Evolutionary conservation across 1,140 invertebrate genomes (phyloP).

Genomic region (Caerostris extrusa): DNA sequence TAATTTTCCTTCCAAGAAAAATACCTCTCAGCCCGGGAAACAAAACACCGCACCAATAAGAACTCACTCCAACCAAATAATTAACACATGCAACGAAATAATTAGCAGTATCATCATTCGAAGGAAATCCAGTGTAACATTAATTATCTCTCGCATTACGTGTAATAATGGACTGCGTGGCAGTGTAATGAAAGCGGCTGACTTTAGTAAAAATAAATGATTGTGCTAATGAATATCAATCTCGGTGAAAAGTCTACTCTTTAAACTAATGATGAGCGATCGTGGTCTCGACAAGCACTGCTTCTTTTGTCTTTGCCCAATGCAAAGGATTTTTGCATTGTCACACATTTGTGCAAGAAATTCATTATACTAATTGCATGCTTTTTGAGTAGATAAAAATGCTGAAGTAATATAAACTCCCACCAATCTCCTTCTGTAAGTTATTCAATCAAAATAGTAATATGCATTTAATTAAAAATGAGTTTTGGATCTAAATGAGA

Average conservation of each 20-base stretch:
- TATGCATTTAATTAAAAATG: no score
- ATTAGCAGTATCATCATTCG: not conserved
- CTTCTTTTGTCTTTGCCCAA: not conserved
- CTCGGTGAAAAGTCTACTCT: not conserved
- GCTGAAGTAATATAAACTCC: no score
- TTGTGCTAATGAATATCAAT: not conserved
- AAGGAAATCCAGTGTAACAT: not conserved
- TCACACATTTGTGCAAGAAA: not conserved
- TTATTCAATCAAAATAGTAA: no score
- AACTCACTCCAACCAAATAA: conserved; percentile 2
- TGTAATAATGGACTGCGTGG: not conserved
- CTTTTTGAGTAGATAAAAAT: not conserved
- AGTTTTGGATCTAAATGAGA: no score
- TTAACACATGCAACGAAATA: not conserved
- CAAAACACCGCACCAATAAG: not conserved
- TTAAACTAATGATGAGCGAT: conserved; percentile 2
- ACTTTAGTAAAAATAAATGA: conserved; percentile 5
- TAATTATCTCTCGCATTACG: not conserved
- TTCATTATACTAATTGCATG: not conserved
- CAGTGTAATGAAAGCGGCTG: not conserved
- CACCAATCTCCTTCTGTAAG: no score
- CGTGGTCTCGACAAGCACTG: not conserved
- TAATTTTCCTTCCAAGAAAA: not conserved
- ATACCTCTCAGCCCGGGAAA: not conserved
- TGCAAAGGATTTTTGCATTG: not conserved